These are phyloP conservation scores for Aspiorhynchus laticeps DNA, from an alignment of 2,113 vertebrate species.

Conservation along the genomic window DNA sequence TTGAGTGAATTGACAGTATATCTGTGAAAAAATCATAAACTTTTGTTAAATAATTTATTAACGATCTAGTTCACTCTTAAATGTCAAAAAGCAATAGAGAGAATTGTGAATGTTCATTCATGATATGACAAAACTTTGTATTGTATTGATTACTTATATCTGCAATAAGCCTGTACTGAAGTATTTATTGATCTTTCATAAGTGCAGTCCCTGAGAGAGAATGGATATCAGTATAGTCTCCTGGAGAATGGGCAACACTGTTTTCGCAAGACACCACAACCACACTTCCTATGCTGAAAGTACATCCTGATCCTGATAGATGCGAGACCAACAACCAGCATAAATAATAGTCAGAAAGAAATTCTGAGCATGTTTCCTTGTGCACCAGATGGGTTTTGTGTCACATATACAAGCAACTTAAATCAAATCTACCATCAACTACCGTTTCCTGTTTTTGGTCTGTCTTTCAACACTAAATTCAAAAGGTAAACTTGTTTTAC, in stretches of 20 bases:
- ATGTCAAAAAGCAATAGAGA: neutral
- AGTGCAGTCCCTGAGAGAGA: neutral
- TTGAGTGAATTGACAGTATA: neutral
- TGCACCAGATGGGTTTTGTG: neutral
- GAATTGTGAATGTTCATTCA: neutral
- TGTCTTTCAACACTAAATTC: neutral
- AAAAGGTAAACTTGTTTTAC: neutral
- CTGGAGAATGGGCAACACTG: neutral
- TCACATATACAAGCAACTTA: neutral
- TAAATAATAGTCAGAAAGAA: neutral
- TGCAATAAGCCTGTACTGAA: neutral
- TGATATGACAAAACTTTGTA: neutral
- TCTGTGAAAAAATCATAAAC: neutral
- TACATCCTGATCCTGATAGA: neutral
- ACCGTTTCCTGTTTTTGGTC: neutral
- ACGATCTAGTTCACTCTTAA: neutral
- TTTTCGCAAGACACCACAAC: neutral
- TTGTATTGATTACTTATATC: neutral
- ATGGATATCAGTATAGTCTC: slow-evolving; percentile 5
- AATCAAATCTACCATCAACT: neutral
- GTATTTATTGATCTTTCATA: neutral
- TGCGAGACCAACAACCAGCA: neutral
- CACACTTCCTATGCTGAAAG: neutral
- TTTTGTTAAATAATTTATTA: neutral
- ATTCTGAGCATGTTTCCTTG: slow-evolving; percentile 5